Percentiles rank a stretch among this genome's conserved stretches.
These are phyloP conservation scores for Neopelma chrysocephalum DNA, from an alignment of 2,797 vertebrate species.

Conservation along the genomic window DNA sequence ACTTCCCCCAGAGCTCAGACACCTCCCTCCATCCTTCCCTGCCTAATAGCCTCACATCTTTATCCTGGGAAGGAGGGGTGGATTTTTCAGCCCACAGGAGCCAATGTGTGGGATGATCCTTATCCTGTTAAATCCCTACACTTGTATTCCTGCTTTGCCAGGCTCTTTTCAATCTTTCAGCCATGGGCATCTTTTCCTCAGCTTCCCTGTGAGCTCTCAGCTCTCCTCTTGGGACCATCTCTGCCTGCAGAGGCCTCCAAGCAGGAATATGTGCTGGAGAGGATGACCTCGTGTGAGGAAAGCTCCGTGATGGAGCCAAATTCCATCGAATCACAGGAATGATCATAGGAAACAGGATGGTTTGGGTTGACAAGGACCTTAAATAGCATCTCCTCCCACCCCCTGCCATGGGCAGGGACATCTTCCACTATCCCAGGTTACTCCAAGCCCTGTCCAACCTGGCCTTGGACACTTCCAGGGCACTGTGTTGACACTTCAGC, in stretches of 20 bases:
- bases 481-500: fast-evolving
- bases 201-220: not conserved
- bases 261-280: not conserved
- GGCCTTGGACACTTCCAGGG: not conserved
- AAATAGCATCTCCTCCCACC: not conserved
- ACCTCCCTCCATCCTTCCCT: not conserved
- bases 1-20: not conserved
- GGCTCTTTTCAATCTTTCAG: not conserved
- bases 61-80: not conserved
- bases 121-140: fast-evolving
- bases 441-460: not conserved
- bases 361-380: not conserved
- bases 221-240: not conserved
- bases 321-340: not conserved
- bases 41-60: not conserved
- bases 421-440: not conserved
- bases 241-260: not conserved
- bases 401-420: not conserved
- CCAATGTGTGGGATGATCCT: fast-evolving
- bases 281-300: fast-evolving
- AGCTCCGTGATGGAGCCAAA: fast-evolving
- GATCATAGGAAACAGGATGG: not conserved
- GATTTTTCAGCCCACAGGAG: not conserved
- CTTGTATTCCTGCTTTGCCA: not conserved
- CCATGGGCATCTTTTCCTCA: not conserved